These are phyloP conservation scores for Teleiodes luculella DNA, from an alignment of 2,888 invertebrate genomes.

Conservation along the genomic window DNA sequence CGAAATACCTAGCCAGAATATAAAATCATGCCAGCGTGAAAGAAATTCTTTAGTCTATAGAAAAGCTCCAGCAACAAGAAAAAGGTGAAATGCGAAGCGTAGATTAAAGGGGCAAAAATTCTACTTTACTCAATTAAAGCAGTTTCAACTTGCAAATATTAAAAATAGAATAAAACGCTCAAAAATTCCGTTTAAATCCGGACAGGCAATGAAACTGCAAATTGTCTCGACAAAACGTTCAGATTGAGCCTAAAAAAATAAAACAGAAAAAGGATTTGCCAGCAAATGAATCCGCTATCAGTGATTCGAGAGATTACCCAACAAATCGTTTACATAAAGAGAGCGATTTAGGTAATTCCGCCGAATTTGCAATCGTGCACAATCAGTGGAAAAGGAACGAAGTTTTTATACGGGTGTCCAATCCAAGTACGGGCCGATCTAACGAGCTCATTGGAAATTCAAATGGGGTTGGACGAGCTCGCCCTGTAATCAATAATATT, in stretches of 20 bases:
- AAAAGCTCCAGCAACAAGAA: too few species aligned
- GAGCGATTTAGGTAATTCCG: conserved; percentile 47
- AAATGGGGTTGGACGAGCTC: conserved; percentile 68
- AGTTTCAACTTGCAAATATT: neutral
- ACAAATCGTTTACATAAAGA: conserved; percentile 40
- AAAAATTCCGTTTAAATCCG: neutral
- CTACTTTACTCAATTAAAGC: neutral
- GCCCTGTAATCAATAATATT: conserved; percentile 77
- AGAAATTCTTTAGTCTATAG: too few species aligned
- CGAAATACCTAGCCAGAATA: too few species aligned
- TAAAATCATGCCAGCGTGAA: too few species aligned
- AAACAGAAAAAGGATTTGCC: conserved; percentile 8
- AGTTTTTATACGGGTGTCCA: conserved; percentile 61
- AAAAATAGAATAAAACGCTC: neutral
- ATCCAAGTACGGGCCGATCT: conserved; percentile 58
- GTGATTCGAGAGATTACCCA: conserved; percentile 24
- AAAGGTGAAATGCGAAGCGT: too few species aligned
- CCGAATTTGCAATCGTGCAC: conserved; percentile 45
- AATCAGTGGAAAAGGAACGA: conserved; percentile 59
- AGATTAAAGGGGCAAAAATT: neutral
- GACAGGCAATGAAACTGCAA: neutral
- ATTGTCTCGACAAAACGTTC: conserved; percentile 8
- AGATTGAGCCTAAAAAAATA: conserved; percentile 14
- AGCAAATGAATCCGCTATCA: conserved; percentile 12
- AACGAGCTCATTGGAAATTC: conserved; percentile 78